Evolutionary conservation across 1,140 invertebrate species (phyloP), one percentile per base, ranked within the genome.

Genomic region (Dufourea novaeangliae): DNA sequence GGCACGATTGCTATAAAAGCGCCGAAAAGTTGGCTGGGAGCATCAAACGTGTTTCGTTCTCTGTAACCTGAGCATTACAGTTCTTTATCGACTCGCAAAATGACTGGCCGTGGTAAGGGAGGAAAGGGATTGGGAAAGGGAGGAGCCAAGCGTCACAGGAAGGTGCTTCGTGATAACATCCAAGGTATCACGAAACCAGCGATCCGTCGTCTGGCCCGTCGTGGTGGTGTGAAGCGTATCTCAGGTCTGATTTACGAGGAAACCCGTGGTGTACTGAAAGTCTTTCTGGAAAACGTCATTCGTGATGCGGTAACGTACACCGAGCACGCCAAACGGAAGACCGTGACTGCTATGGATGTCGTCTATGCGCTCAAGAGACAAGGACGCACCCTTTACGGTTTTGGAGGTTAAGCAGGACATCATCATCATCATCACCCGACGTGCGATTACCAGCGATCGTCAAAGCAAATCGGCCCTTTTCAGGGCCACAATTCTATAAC

Each of bases 101-200:
- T 95, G 94, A 94, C 94, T 86, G 94, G 94, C 54, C 93, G 94
- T 61, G 95, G 95, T 39, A 95, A 95, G 89, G 94, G 94, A 79
- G 95, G 94, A n/a, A 95, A 95, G 90, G 95, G 95, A 78, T 89
- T 95, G 63, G 95, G 94, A 80, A 95, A 95, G 87, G 94, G 79
- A 67, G 75, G 68, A 20, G 74, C 79, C 0, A 80, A 80, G 74
- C 61, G 66, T 39, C 74, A 77, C 1, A 71, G 74, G 17, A 80
- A 80, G 5, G 72, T 79, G 20, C 57, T 79, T 41, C 72, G 78
- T 54, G 78, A 79, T 63, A 79, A 95, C n/a, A 88, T 80, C 32
- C 66, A 80, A 1, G 95, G 95, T 84, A 96, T 95, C 29, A 84
- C 78, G 0, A 85, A 85, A 10, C 82, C 83, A 1, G 82, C 83